Percentiles rank a stretch among this genome's conserved stretches.
These are phyloP conservation scores for Habropoda laboriosa DNA, from an alignment of 1,140 invertebrate genomes.

Conservation along the genomic window DNA sequence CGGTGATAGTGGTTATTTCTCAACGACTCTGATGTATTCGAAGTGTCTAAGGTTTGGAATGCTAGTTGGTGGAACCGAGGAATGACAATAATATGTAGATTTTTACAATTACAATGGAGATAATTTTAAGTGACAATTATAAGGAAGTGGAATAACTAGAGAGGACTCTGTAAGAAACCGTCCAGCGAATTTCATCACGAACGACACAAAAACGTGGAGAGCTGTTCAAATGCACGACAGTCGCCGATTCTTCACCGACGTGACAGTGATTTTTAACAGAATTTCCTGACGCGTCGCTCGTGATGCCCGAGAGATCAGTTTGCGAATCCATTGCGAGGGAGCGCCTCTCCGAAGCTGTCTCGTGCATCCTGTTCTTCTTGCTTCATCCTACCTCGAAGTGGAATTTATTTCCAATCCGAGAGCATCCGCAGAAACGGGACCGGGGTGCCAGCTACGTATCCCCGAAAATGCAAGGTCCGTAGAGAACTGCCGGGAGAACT, in stretches of 20 bases:
- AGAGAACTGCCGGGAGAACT: not conserved
- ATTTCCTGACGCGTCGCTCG: not conserved
- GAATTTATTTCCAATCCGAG: conserved; percentile 31
- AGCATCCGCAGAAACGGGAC: not conserved
- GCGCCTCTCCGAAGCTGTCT: not conserved
- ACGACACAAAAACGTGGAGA: no score
- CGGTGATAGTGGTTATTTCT: not conserved
- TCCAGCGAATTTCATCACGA: not conserved
- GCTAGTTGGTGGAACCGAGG: not conserved
- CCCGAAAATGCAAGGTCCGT: not conserved
- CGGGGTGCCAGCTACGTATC: not conserved
- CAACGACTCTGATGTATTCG: not conserved
- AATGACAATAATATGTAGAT: not conserved
- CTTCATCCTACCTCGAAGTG: not conserved
- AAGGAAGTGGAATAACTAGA: not conserved
- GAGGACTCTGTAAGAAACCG: not conserved
- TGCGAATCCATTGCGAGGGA: not conserved
- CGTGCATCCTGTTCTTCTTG: not conserved
- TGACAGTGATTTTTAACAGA: not conserved
- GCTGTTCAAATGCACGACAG: no score
- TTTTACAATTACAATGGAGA: not conserved
- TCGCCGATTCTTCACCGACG: not conserved
- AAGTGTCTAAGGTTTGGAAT: not conserved
- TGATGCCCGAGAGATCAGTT: conserved; percentile 16
- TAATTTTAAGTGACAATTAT: not conserved